Conservation (phyloP, 2,888 invertebrate genomes). For the Bombyx huttoni region DNA sequence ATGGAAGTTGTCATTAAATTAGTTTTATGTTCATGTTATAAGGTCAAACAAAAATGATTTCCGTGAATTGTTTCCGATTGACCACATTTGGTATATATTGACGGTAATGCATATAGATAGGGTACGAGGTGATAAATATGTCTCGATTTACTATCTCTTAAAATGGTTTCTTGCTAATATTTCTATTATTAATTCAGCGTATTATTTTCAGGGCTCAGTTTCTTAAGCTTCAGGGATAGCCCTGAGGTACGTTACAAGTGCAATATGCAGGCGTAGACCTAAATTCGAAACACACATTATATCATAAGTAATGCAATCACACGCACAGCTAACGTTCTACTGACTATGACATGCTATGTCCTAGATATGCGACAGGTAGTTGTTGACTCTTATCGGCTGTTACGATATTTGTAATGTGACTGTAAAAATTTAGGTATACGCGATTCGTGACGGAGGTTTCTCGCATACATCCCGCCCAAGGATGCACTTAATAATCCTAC, state of each 20-base stretch:
- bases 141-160: neutral
- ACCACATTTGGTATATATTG: neutral
- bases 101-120: neutral
- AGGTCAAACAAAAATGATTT: neutral
- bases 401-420: too few relatives aligned
- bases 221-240: constrained; percentile 6
- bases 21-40: neutral
- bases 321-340: constrained; percentile 44
- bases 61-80: neutral
- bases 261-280: constrained; percentile 9
- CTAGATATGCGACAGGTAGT: constrained; percentile 60
- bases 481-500: constrained; percentile 31
- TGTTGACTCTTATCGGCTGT: constrained; percentile 35
- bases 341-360: constrained; percentile 61
- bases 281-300: constrained; percentile 32
- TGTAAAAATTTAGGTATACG: too few relatives aligned
- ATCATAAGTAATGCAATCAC: constrained; percentile 57
- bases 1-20: neutral
- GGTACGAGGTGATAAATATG: neutral
- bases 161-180: too few relatives aligned
- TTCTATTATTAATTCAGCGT: too few relatives aligned
- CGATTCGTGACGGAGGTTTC: constrained; percentile 7
- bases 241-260: constrained; percentile 11
- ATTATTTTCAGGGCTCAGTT: too few relatives aligned
- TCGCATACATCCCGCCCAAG: constrained; percentile 22